phyloP scores from a whole-genome alignment of 1,140 invertebrate species.

The Pachyrhynchus sulphureomaculatus region DNA sequence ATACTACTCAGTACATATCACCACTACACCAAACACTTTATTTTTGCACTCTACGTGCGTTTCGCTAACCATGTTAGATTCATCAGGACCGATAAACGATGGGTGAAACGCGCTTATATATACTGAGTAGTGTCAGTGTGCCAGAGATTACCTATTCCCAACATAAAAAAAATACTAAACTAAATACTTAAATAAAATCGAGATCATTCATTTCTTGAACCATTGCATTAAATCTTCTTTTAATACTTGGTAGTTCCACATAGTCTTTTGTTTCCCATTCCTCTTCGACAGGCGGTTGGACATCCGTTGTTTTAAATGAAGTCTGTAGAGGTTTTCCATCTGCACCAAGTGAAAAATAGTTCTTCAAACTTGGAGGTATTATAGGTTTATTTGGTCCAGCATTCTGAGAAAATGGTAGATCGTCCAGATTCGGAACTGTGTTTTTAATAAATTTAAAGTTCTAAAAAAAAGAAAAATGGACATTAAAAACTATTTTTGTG shows the following conservation, averaged over 20 bases:
- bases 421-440: conserved; percentile 52
- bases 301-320: conserved; percentile 50
- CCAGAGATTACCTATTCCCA: too few species aligned
- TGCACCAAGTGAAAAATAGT: conserved; percentile 61
- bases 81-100: too few species aligned
- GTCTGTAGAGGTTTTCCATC: conserved; percentile 62
- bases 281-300: conserved; percentile 45
- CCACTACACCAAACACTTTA: too few species aligned
- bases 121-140: too few species aligned
- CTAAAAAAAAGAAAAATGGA: conserved; percentile 49
- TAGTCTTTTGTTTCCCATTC: conserved; percentile 61
- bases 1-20: too few species aligned
- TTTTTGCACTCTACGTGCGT: too few species aligned
- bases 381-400: conserved; percentile 50
- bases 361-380: conserved; percentile 56
- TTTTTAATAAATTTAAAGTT: conserved; percentile 59
- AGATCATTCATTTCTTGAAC: conserved; percentile 17
- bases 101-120: too few species aligned
- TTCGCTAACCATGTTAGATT: too few species aligned
- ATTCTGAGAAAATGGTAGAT: conserved; percentile 61
- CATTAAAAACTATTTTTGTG: too few species aligned
- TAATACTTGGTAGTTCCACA: conserved; percentile 52
- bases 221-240: conserved; percentile 25
- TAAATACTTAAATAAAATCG: conserved; percentile 21
- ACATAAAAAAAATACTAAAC: too few species aligned